Conservation (phyloP, 2,888 invertebrate genomes). For the Standfussiana lucernea region DNA sequence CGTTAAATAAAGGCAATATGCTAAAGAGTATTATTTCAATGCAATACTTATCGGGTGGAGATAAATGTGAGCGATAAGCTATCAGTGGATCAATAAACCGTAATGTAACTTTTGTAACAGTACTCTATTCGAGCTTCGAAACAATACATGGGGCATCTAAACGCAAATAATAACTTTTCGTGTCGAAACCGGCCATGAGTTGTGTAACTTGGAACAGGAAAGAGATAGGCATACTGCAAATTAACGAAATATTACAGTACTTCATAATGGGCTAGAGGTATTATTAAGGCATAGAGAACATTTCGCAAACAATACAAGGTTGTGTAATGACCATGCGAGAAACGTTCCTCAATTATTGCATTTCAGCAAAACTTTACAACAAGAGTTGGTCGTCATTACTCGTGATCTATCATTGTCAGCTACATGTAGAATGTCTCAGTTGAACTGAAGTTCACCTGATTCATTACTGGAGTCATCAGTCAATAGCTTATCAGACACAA, state of each 20-base stretch:
- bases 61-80: slow-evolving; percentile 85
- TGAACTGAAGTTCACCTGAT: slow-evolving; percentile 52
- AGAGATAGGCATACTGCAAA: slow-evolving; percentile 41
- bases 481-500: slow-evolving; percentile 55
- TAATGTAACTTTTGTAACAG: slow-evolving; percentile 77
- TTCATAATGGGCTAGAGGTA: slow-evolving; percentile 9
- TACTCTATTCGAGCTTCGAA: slow-evolving; percentile 59
- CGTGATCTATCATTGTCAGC: slow-evolving; percentile 59
- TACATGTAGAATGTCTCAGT: slow-evolving; percentile 46
- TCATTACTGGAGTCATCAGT: slow-evolving; percentile 56
- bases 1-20: slow-evolving; percentile 54
- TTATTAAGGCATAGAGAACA: slow-evolving; percentile 1
- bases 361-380: slow-evolving; percentile 37
- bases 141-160: slow-evolving; percentile 66
- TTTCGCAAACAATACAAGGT: slow-evolving; percentile 21
- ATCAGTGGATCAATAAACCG: slow-evolving; percentile 87
- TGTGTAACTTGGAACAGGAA: slow-evolving; percentile 51
- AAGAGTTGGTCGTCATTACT: slow-evolving; percentile 25
- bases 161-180: slow-evolving; percentile 65
- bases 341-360: slow-evolving; percentile 8
- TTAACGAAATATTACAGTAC: slow-evolving; percentile 45
- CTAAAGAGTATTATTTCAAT: slow-evolving; percentile 65
- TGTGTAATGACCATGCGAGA: neutral
- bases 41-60: slow-evolving; percentile 71
- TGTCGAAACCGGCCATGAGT: slow-evolving; percentile 65